Evolutionary conservation across 2,888 invertebrate genomes (phyloP).

Genomic region (Petrophora chlorosata): DNA sequence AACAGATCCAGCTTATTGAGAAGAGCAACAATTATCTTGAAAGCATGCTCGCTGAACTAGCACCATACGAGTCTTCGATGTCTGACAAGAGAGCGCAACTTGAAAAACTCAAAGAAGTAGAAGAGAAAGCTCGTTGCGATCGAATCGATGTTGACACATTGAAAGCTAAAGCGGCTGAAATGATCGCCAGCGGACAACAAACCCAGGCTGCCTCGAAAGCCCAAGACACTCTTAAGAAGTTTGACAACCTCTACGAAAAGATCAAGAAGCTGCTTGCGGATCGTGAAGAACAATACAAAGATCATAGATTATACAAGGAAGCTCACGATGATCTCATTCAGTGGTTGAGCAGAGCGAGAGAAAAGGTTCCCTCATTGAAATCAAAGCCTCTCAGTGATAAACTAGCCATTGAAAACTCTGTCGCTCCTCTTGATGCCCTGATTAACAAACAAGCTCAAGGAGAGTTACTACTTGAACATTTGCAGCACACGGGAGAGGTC

Average conservation of each 20-base stretch:
- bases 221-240: conserved; percentile 92
- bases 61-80: conserved; percentile 90
- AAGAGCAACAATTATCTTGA: conserved; percentile 92
- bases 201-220: conserved; percentile 93
- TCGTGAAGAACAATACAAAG: conserved; percentile 93
- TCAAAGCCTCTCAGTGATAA: conserved; percentile 94
- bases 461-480: conserved; percentile 92
- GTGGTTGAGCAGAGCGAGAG: conserved; percentile 94
- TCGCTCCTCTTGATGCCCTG: conserved; percentile 92
- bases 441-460: conserved; percentile 96
- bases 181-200: conserved; percentile 93
- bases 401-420: conserved; percentile 93
- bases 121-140: conserved; percentile 94
- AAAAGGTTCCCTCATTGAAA: conserved; percentile 94
- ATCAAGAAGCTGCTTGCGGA: conserved; percentile 90
- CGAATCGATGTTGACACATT: conserved; percentile 94
- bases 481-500: conserved; percentile 94
- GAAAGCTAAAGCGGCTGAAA: conserved; percentile 92
- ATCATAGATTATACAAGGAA: conserved; percentile 95
- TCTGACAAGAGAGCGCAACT: conserved; percentile 93
- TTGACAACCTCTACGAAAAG: conserved; percentile 90
- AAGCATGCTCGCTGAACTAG: conserved; percentile 87
- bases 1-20: conserved; percentile 93
- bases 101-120: conserved; percentile 92
- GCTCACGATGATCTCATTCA: conserved; percentile 94